These are phyloP conservation scores for Willowsia nigromaculata DNA, from an alignment of 2,888 invertebrate genomes.

Conservation along the genomic window DNA sequence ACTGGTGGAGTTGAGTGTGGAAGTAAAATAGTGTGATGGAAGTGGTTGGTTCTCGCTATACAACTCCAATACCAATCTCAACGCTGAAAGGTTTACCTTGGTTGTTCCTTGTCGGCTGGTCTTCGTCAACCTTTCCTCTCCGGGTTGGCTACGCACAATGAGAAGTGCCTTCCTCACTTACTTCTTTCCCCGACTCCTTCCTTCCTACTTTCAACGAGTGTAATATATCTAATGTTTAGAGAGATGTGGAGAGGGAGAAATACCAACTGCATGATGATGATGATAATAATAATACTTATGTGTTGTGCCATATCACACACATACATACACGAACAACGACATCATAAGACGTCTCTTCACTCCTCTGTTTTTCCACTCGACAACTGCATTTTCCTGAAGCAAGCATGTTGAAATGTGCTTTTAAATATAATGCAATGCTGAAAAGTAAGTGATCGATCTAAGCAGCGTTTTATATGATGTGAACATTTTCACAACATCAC, in stretches of 20 bases:
- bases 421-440: constrained; percentile 56
- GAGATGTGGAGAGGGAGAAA: too few species aligned
- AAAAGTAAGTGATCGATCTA: constrained; percentile 62
- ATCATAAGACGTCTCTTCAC: constrained; percentile 4
- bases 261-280: background rate
- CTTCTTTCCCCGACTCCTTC: constrained; percentile 65
- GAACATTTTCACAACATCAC: constrained; percentile 51
- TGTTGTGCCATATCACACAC: constrained; percentile 15
- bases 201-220: constrained; percentile 52
- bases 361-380: constrained; percentile 22
- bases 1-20: constrained; percentile 33
- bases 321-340: background rate
- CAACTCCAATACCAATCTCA: constrained; percentile 58
- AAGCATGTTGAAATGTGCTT: constrained; percentile 57
- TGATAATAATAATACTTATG: background rate
- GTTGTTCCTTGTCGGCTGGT: constrained; percentile 69
- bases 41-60: constrained; percentile 61
- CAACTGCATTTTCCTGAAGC: constrained; percentile 36
- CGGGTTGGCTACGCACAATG: constrained; percentile 68
- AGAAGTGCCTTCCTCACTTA: constrained; percentile 65
- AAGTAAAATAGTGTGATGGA: constrained; percentile 53
- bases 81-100: constrained; percentile 58
- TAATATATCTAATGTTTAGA: constrained; percentile 14
- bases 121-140: constrained; percentile 67
- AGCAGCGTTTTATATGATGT: constrained; percentile 25